Percentiles rank a stretch among this genome's conserved stretches.
Conservation (phyloP, 2,888 invertebrate species). For the Litoditis marina region DNA sequence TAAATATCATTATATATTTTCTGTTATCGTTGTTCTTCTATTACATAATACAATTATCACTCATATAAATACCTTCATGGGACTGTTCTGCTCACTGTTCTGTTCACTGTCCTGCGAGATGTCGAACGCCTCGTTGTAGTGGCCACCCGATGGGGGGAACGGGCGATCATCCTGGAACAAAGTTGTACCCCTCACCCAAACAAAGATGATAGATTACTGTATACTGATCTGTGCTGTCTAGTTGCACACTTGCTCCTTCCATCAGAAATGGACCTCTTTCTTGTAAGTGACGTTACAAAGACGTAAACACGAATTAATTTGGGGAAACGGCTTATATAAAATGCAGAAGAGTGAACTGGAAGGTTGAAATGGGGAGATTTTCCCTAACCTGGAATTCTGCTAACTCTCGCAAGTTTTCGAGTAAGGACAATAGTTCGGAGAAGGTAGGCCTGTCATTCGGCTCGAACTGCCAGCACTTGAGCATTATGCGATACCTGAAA, state of each 20-base stretch:
- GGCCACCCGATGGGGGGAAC: constrained; percentile 24
- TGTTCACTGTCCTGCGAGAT: constrained; percentile 25
- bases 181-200: no score
- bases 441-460: constrained; percentile 42
- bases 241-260: no score
- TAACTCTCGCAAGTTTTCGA: constrained; percentile 49
- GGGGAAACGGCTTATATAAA: no score
- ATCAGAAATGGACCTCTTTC: no score
- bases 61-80: neutral
- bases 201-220: no score
- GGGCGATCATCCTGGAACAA: constrained; percentile 27
- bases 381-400: constrained; percentile 37
- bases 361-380: constrained; percentile 18
- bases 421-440: constrained; percentile 38
- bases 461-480: constrained; percentile 37
- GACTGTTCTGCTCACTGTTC: constrained; percentile 6
- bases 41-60: neutral
- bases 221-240: no score
- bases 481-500: constrained; percentile 46
- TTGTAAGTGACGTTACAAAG: no score
- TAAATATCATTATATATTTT: neutral
- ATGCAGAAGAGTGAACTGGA: no score
- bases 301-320: no score
- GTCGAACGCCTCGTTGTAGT: constrained; percentile 30
- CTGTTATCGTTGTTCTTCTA: neutral